Percentiles rank a stretch among this genome's conserved stretches.
phyloP scores from a whole-genome alignment of 1,140 invertebrate genomes.

The Augochlora pura region DNA sequence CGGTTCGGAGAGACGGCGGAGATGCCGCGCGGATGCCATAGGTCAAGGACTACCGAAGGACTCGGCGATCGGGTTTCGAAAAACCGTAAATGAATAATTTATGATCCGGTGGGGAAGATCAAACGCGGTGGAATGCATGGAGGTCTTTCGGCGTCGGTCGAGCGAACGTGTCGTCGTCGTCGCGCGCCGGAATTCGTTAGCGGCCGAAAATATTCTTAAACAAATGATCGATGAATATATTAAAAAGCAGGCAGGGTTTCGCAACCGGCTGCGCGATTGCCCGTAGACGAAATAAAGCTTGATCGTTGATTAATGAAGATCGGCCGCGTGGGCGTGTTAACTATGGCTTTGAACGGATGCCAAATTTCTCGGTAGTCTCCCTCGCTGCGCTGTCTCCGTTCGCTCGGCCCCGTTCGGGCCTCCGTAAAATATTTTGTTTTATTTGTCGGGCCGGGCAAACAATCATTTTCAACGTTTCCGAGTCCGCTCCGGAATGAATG shows the following conservation, averaged over 20 bases:
- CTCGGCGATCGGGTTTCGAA: not conserved
- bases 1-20: no score
- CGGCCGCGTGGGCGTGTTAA: not conserved
- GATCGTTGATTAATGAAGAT: not conserved
- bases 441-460: not conserved
- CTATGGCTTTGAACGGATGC: constrained; percentile 8
- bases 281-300: not conserved
- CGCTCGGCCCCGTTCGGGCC: no score
- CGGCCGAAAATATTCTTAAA: constrained; percentile 17
- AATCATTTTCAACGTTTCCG: not conserved
- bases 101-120: not conserved
- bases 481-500: not conserved
- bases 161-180: not conserved
- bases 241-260: not conserved
- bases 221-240: not conserved
- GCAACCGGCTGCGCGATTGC: not conserved
- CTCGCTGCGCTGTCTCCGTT: not conserved
- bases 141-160: not conserved
- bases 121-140: constrained; percentile 6
- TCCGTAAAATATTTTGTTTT: not conserved
- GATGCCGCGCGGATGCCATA: no score
- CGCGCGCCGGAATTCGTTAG: constrained; percentile 18
- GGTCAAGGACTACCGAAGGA: not conserved
- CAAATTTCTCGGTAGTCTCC: not conserved
- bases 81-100: constrained; percentile 13